phyloP scores from a whole-genome alignment of 2,797 vertebrate species.

The Paedocypris micromegethes region DNA sequence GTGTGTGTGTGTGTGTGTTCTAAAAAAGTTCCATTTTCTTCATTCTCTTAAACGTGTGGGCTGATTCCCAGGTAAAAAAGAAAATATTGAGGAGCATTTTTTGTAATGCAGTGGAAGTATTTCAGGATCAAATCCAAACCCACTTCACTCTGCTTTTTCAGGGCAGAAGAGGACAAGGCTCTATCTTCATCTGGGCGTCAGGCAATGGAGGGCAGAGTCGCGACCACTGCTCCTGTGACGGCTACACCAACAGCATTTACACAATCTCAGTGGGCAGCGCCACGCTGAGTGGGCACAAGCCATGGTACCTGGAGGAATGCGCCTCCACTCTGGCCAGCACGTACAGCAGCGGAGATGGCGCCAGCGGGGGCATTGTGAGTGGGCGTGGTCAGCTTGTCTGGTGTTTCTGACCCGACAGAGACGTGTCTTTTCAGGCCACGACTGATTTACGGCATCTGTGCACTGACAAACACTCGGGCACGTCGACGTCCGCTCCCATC shows the following conservation, averaged over 20 bases:
- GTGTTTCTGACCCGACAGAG: neutral
- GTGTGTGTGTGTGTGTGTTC: no score
- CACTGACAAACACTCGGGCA: slow-evolving; percentile 74
- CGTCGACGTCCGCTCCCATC: slow-evolving; percentile 85
- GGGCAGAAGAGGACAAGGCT: slow-evolving; percentile 85
- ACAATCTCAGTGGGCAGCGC: slow-evolving; percentile 90
- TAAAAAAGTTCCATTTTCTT: no score
- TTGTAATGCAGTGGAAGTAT: neutral
- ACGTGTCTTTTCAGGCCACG: slow-evolving; percentile 71
- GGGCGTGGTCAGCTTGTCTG: neutral
- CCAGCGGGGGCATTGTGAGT: slow-evolving; percentile 82
- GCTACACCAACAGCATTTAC: slow-evolving; percentile 92
- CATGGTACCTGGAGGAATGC: slow-evolving; percentile 86
- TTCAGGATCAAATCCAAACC: no score
- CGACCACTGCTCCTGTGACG: slow-evolving; percentile 94
- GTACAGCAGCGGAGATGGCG: slow-evolving; percentile 76
- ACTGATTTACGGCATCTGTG: slow-evolving; percentile 80
- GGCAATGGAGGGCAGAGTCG: slow-evolving; percentile 85
- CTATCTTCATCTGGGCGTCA: slow-evolving; percentile 91
- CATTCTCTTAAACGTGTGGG: no score
- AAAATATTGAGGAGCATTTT: neutral
- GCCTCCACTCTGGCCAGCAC: slow-evolving; percentile 85
- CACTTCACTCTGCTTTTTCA: slow-evolving; percentile 43
- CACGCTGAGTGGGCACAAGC: slow-evolving; percentile 71
- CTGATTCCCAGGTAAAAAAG: no score